Conservation (phyloP, 2,113 vertebrate genomes). For the Shinisaurus crocodilurus region DNA sequence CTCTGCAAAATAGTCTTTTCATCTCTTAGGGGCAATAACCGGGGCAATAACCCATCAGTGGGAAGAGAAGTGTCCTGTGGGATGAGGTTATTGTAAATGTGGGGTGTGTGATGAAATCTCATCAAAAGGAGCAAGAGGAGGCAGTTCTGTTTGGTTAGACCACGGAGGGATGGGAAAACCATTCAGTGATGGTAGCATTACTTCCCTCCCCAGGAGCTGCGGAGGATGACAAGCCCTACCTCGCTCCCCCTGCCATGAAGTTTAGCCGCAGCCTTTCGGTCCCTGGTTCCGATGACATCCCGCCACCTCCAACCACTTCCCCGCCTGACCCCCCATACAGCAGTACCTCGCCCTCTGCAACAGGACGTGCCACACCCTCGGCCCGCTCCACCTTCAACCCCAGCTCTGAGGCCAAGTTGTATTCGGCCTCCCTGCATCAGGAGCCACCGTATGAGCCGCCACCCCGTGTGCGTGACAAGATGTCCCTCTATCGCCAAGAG, state of each 20-base stretch:
- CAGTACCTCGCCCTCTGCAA: slow-evolving; percentile 80
- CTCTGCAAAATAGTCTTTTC: background rate
- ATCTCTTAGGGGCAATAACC: no score
- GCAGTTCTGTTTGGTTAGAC: background rate
- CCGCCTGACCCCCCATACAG: slow-evolving; percentile 90
- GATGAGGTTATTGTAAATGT: background rate
- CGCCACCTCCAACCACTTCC: slow-evolving; percentile 92
- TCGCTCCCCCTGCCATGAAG: slow-evolving; percentile 88
- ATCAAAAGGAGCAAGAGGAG: background rate
- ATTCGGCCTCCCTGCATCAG: slow-evolving; percentile 69
- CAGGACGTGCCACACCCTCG: slow-evolving; percentile 66
- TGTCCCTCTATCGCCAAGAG: slow-evolving; percentile 75
- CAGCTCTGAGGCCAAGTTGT: slow-evolving; percentile 55
- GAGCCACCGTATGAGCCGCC: slow-evolving; percentile 78
- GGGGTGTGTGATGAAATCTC: background rate
- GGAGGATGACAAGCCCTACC: slow-evolving; percentile 88
- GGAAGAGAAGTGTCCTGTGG: background rate
- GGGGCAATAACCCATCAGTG: background rate
- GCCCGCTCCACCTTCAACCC: slow-evolving; percentile 70
- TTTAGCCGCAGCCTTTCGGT: slow-evolving; percentile 92
- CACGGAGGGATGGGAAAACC: no score
- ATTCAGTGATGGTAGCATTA: background rate
- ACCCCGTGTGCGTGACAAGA: slow-evolving; percentile 77
- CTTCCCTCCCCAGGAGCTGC: slow-evolving; percentile 77
- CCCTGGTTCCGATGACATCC: slow-evolving; percentile 91